A percentile compares a stretch with the other conserved stretches of the same genome.
These are phyloP conservation scores for Enteromius fasciolatus DNA, from an alignment of 2,797 vertebrate genomes.

Conservation along the genomic window DNA sequence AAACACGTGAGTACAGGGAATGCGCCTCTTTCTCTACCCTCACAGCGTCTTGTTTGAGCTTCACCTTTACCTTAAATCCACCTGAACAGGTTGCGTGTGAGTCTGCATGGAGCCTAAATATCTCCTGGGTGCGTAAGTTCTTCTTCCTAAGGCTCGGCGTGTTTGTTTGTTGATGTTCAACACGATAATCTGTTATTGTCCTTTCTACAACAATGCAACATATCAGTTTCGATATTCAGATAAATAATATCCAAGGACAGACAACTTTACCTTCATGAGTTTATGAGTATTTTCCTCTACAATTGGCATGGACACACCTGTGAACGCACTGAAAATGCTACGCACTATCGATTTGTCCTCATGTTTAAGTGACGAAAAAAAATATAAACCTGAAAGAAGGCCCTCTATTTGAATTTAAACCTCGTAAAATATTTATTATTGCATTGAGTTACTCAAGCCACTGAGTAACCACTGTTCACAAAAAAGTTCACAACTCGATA, in stretches of 20 bases:
- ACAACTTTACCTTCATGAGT: not conserved
- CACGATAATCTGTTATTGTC: not conserved
- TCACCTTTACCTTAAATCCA: conserved; percentile 72
- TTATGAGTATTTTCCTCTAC: not conserved
- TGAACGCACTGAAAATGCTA: not conserved
- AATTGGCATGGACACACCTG: not conserved
- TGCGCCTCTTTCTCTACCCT: conserved; percentile 57
- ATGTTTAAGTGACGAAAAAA: not conserved
- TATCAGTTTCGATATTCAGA: not conserved
- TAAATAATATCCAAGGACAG: not conserved
- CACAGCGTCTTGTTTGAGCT: conserved; percentile 69
- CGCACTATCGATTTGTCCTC: not conserved
- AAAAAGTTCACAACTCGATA: not conserved
- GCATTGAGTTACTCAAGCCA: not conserved
- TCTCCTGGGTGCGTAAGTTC: not conserved
- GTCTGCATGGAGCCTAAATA: conserved; percentile 36
- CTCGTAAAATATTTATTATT: not conserved
- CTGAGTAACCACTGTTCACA: not conserved
- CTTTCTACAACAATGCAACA: not conserved
- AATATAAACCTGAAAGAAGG: not conserved
- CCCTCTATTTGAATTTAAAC: not conserved
- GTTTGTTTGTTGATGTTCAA: conserved; percentile 6
- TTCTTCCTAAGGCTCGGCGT: not conserved
- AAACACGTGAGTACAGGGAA: conserved; percentile 66
- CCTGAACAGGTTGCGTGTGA: conserved; percentile 64